Evolutionary conservation across 2,888 invertebrate species (phyloP).

Genomic region (Leucophora obtusa): DNA sequence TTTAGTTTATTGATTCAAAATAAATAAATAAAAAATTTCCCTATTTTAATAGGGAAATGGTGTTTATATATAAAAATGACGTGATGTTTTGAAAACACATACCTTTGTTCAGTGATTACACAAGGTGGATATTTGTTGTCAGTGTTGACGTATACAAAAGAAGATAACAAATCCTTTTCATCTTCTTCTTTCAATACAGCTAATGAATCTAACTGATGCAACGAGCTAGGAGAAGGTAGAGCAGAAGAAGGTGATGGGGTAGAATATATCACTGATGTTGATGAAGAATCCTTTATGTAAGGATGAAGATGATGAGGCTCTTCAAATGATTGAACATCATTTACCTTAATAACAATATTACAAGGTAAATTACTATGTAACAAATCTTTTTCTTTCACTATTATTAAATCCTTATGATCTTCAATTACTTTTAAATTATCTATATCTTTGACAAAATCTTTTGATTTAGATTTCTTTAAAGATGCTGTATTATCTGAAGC

Average conservation of each 20-base stretch:
- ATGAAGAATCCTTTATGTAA: not conserved
- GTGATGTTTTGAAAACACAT: conserved; percentile 8
- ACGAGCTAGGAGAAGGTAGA: not conserved
- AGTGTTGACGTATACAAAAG: conserved; percentile 7
- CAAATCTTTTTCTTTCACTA: not conserved
- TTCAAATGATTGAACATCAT: conserved; percentile 18
- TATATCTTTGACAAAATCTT: conserved; percentile 35
- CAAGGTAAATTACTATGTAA: not conserved
- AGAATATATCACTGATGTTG: not conserved
- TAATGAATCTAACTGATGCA: conserved; percentile 38
- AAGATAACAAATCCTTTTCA: conserved; percentile 57
- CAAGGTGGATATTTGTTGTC: conserved; percentile 12
- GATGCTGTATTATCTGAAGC: conserved; percentile 63
- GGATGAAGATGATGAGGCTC: not conserved
- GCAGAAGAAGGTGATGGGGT: not conserved
- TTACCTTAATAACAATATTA: conserved; percentile 16
- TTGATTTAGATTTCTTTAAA: conserved; percentile 33
- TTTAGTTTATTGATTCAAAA: no score
- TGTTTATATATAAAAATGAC: not conserved
- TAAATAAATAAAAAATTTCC: not conserved
- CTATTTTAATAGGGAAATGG: not conserved
- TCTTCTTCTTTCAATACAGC: conserved; percentile 60
- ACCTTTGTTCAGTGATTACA: conserved; percentile 42
- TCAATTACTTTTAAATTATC: conserved; percentile 36
- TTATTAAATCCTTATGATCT: conserved; percentile 28